Evolutionary conservation across 1,140 invertebrate genomes (phyloP).

Genomic region (Drosophila albomicans): DNA sequence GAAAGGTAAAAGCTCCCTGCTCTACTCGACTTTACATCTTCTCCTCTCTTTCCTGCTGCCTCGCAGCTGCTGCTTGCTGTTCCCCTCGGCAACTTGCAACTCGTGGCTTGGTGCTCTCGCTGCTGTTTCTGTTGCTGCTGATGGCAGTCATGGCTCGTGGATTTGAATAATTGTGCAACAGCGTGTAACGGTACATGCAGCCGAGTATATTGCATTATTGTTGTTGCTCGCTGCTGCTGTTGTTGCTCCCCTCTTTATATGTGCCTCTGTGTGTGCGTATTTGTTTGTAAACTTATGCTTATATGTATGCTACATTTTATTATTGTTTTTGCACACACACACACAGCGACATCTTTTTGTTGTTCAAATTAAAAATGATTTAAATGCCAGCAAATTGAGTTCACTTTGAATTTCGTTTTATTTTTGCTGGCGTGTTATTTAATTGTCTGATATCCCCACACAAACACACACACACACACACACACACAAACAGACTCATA

Average conservation of each 20-base stretch:
- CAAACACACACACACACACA: slow-evolving; percentile 15
- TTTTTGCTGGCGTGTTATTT: slow-evolving; percentile 66
- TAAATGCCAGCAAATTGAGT: slow-evolving; percentile 81
- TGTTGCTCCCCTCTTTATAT: slow-evolving; percentile 14
- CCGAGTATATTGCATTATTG: slow-evolving; percentile 52
- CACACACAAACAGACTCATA: slow-evolving; percentile 12
- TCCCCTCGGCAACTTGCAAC: not conserved
- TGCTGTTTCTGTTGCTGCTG: slow-evolving; percentile 17
- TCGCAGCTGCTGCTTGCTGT: not conserved
- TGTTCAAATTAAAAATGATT: slow-evolving; percentile 82
- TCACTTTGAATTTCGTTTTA: slow-evolving; percentile 67
- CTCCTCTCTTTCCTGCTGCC: not conserved
- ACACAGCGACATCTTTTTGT: slow-evolving; percentile 44
- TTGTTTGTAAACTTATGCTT: slow-evolving; percentile 47
- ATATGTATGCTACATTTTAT: slow-evolving; percentile 65
- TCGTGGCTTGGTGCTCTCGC: not conserved
- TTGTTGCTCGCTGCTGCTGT: slow-evolving; percentile 18
- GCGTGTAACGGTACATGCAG: slow-evolving; percentile 65
- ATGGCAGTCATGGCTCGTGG: slow-evolving; percentile 73
- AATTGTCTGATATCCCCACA: slow-evolving; percentile 76
- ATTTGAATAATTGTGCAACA: slow-evolving; percentile 83
- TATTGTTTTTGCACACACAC: slow-evolving; percentile 53
- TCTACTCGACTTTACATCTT: not conserved
- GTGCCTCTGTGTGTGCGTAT: slow-evolving; percentile 18
- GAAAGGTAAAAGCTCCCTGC: slow-evolving; percentile 6